A percentile compares a stretch with the other conserved stretches of the same genome.
These are phyloP conservation scores for Sebastes cheni DNA, from an alignment of 2,797 vertebrate genomes.

Conservation along the genomic window DNA sequence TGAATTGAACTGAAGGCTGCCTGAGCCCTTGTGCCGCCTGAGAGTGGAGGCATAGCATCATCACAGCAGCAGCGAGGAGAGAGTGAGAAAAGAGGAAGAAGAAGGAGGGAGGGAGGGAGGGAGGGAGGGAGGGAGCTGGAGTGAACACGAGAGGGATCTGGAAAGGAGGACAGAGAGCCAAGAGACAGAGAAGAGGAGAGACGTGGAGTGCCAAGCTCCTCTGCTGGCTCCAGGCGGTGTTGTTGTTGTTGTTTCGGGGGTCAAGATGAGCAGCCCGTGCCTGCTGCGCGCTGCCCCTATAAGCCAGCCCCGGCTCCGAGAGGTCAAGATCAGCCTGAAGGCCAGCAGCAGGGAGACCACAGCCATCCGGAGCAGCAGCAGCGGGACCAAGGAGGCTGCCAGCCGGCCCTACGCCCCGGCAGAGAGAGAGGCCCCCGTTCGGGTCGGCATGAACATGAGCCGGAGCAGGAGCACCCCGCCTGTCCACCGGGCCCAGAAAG, in stretches of 20 bases:
- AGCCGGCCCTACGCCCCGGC: conserved; percentile 42
- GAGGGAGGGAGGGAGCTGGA: conserved; percentile 42
- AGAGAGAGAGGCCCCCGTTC: conserved; percentile 65
- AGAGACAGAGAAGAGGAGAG: conserved; percentile 68
- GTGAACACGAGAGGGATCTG: conserved; percentile 64
- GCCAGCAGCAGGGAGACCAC: conserved; percentile 71
- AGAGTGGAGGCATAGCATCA: conserved; percentile 69
- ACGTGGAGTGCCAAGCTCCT: conserved; percentile 67
- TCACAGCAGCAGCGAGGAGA: conserved; percentile 59
- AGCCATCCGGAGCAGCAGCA: conserved; percentile 44
- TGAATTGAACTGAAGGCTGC: conserved; percentile 57
- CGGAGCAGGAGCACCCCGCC: conserved; percentile 84
- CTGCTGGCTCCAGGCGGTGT: conserved; percentile 46
- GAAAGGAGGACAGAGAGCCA: conserved; percentile 75
- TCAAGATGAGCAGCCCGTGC: conserved; percentile 85
- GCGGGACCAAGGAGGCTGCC: conserved; percentile 54
- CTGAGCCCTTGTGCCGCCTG: conserved; percentile 47
- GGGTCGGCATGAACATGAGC: conserved; percentile 63
- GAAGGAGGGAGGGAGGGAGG: neutral
- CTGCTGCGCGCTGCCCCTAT: conserved; percentile 78
- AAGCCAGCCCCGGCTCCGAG: conserved; percentile 79
- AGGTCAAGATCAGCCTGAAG: conserved; percentile 84
- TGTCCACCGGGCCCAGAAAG: conserved; percentile 67
- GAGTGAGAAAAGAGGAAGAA: conserved; percentile 40
- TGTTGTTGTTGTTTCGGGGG: conserved; percentile 51